Conservation (phyloP, 2,888 invertebrate genomes). For the Resseliella maxima region DNA sequence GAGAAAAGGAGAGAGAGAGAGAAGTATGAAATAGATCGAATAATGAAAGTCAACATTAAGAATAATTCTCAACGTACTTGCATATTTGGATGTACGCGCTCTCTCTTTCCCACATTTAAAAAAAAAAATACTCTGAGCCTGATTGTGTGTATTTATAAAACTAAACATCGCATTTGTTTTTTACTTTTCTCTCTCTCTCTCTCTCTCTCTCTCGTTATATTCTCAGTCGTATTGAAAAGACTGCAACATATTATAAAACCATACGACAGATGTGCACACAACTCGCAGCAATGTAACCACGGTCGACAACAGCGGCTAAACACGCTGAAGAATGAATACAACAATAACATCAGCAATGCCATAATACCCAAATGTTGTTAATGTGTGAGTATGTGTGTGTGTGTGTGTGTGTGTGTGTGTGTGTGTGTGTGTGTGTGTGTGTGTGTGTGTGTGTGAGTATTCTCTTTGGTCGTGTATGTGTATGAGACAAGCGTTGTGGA, state of each 20-base stretch:
- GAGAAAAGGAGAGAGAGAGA: not conserved
- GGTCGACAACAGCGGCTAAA: conserved; percentile 54
- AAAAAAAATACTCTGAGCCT: not conserved
- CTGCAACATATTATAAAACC: conserved; percentile 55
- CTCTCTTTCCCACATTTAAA: not conserved
- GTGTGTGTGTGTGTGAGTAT: not conserved
- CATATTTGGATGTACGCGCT: not conserved
- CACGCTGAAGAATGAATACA: conserved; percentile 15
- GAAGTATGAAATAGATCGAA: conserved; percentile 25
- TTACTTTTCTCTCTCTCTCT: not conserved
- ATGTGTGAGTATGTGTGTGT: not conserved
- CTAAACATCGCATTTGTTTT: conserved; percentile 45
- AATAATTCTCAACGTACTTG: conserved; percentile 45
- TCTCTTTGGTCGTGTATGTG: no score
- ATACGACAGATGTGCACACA: conserved; percentile 55
- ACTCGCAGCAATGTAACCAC: conserved; percentile 55
- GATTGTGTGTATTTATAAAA: conserved; percentile 41
- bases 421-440: not conserved
- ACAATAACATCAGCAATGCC: not conserved
- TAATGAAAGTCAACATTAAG: conserved; percentile 41
- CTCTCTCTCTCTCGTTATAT: no score
- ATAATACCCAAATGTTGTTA: conserved; percentile 19
- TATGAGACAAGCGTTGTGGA: conserved; percentile 35
- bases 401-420: not conserved
- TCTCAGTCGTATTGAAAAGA: conserved; percentile 14